Base-by-base conservation (phyloP, 1,140 invertebrate genomes). In the Hestina assimilis region DNA sequence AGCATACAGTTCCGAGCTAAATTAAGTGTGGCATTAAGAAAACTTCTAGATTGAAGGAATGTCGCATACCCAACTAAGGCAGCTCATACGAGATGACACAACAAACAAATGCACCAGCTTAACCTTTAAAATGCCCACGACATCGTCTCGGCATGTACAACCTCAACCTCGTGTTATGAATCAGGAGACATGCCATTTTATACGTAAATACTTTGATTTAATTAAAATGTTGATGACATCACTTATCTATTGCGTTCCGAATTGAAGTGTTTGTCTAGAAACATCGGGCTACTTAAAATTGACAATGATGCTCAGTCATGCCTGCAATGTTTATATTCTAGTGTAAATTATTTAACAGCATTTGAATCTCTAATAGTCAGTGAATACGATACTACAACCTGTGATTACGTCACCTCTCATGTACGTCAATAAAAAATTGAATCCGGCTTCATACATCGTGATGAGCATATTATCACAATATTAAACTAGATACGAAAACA, bases 371-470 rank as follows among this genome's bases (percentile, higher is more conserved):
- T 38, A 38, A 28, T 28, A 54, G 66, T 58, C 57, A 48, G 61
- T 72, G 67, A 68, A 62, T 66, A 79, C 68, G 65, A 72, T 75
- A 61, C 61, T 38, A 43, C 23, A n/a, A n/a, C n/a, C n/a, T n/a
- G n/a, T n/a, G 64, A 57, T 86, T 80, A 48, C 83, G 79, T 86
- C 83, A 86, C 62, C 52, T 43, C 53, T 59, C 42, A 63, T 64
- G 69, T 68, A 54, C 66, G 72, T 70, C 57, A 60, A 74, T 66
- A 77, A 79, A 81, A 78, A 84, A 76, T 63, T 42, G 63, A 72
- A 69, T 83, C 83, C 83, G 80, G 80, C 77, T 75, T 86, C 65
- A 59, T 59, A 59, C 35, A 55, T 74, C 72, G 72, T 75, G 72
- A 78, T 66, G 59, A 63, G 56, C 67, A 68, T 63, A 66, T 71